Conservation (phyloP, 2,113 vertebrate species). For the Apodemus sylvaticus region DNA sequence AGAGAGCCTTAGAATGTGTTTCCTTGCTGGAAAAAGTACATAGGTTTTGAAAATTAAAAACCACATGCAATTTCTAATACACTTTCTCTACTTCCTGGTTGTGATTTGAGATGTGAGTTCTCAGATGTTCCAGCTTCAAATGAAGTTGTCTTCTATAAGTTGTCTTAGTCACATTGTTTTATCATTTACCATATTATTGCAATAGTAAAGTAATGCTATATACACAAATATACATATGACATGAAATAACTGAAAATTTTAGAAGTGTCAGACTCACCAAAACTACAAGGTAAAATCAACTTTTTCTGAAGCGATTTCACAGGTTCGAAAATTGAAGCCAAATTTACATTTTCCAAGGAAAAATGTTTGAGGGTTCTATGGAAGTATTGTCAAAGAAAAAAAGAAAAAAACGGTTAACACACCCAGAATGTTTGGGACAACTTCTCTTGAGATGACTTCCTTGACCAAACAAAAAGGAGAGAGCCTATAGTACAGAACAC, state of each 20-base stretch:
- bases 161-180: neutral
- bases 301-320: neutral
- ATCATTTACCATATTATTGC: neutral
- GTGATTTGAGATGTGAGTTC: neutral
- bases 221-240: neutral
- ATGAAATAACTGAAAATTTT: neutral
- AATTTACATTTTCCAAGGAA: neutral
- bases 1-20: neutral
- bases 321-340: neutral
- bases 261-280: neutral
- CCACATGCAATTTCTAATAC: neutral
- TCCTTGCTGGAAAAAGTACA: neutral
- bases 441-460: neutral
- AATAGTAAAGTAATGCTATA: neutral
- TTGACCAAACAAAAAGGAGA: neutral
- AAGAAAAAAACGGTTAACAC: too few species aligned
- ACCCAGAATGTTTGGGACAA: neutral
- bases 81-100: neutral
- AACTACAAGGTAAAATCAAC: neutral
- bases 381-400: neutral
- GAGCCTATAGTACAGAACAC: neutral
- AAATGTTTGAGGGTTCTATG: neutral
- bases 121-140: neutral
- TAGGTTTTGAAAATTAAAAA: neutral
- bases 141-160: neutral